Evolutionary conservation across 2,113 vertebrate species (phyloP).

Genomic region (Melanocharis versteri): DNA sequence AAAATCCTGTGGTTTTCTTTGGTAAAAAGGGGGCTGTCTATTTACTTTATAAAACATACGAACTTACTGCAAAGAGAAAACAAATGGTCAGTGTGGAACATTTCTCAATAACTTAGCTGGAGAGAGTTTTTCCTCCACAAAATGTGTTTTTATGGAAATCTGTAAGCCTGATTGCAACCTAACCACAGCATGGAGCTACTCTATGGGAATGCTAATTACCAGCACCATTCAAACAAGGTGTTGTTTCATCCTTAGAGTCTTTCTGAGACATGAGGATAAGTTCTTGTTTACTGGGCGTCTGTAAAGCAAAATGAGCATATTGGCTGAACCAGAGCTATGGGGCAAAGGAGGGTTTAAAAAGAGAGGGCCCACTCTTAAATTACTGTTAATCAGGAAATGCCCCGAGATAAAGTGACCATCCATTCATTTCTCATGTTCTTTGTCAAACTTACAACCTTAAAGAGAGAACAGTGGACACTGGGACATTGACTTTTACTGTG

Average conservation of each 20-base stretch:
- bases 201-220: not conserved
- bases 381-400: not conserved
- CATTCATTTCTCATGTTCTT: not conserved
- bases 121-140: not conserved
- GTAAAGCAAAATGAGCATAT: not conserved
- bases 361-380: not conserved
- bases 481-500: no score
- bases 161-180: not conserved
- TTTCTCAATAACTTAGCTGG: not conserved
- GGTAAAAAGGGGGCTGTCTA: not conserved
- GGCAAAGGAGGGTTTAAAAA: not conserved
- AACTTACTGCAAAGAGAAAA: not conserved
- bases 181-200: rapidly evolving
- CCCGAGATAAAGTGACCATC: not conserved
- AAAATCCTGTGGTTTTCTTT: not conserved
- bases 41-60: not conserved
- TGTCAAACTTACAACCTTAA: not conserved
- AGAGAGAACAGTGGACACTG: not conserved
- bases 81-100: not conserved
- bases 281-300: not conserved
- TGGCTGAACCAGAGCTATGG: not conserved
- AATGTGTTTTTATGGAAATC: not conserved
- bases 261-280: not conserved
- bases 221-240: not conserved
- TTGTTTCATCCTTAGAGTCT: not conserved